Evolutionary conservation across 2,113 vertebrate genomes (phyloP), one percentile per base, ranked within the genome.

Genomic region (Pristiophorus japonicus): DNA sequence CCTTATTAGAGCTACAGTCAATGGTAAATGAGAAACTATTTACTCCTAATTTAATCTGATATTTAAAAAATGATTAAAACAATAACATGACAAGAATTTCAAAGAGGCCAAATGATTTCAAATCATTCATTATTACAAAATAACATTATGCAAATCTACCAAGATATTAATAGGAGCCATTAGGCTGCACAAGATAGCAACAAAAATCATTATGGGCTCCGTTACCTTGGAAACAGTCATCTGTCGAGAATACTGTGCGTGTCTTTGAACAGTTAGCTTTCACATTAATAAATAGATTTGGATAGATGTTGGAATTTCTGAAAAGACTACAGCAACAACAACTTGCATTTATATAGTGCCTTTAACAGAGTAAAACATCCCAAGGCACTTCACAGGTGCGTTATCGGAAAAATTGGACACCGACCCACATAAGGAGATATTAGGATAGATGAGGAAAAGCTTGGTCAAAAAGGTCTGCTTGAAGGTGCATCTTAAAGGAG

Each of bases 141-240:
- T 73, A 73, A 24, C 65, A 73, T 94, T 94, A 94, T 94, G 93
- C 42, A 94, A 94, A 94, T 94, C 27, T 47, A 45, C 24, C 27
- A 94, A 47, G 66, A 47, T 94, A 94, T 70, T 70, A 94, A 94
- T 94, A 94, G 42, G 27, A 51, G 65, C 66, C 66, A 94, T 94
- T 47, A 94, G 66, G 42, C 93, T n/a, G n/a, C n/a, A n/a, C n/a
- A n/a, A n/a, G n/a, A n/a, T n/a, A n/a, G n/a, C n/a, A n/a, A n/a
- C n/a, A n/a, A n/a, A n/a, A n/a, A n/a, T n/a, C n/a, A 94, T 70
- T 27, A 73, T 14, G 45, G 66, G 14, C 27, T 20, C 42, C 30
- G 66, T 94, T 94, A 67, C 93, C 66, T 47, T 70, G 93, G 93
- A 94, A 94, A 94, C 93, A 94, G 34, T 94, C 93, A 94, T 94